Percentiles rank a stretch among this genome's conserved stretches.
These are phyloP conservation scores for Reticulitermes lucifugus DNA, from an alignment of 2,888 invertebrate species.

Conservation along the genomic window DNA sequence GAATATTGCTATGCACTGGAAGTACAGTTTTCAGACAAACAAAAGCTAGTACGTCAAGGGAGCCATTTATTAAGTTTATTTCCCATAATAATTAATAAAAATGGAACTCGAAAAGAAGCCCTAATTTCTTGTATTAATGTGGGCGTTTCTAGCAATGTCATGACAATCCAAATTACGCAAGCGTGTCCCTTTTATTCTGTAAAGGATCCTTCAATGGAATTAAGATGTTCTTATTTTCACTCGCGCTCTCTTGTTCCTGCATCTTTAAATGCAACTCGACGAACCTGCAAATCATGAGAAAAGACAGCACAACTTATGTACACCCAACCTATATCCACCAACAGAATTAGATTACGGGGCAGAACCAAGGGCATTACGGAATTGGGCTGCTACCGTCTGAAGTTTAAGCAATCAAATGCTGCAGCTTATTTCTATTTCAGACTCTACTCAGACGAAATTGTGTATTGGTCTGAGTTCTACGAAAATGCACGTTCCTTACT, in stretches of 20 bases:
- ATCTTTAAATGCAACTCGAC: background rate
- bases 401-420: constrained; percentile 1
- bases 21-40: too few relatives aligned
- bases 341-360: background rate
- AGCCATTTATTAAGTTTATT: too few relatives aligned
- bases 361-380: background rate
- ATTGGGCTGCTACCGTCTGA: background rate
- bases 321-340: background rate
- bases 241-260: background rate
- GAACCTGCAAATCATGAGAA: background rate
- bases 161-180: background rate
- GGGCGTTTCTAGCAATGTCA: too few relatives aligned
- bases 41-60: too few relatives aligned
- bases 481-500: background rate
- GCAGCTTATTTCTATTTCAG: background rate
- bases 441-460: background rate
- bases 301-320: background rate
- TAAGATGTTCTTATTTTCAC: background rate
- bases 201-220: background rate
- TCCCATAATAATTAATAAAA: too few relatives aligned
- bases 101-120: too few relatives aligned
- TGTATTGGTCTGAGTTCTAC: background rate
- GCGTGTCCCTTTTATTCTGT: background rate
- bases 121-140: too few relatives aligned
- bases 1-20: too few relatives aligned